Evolutionary conservation across 92 coral and sea anemone genomes (phyloP).

Genomic region (Parazoanthus darwini): DNA sequence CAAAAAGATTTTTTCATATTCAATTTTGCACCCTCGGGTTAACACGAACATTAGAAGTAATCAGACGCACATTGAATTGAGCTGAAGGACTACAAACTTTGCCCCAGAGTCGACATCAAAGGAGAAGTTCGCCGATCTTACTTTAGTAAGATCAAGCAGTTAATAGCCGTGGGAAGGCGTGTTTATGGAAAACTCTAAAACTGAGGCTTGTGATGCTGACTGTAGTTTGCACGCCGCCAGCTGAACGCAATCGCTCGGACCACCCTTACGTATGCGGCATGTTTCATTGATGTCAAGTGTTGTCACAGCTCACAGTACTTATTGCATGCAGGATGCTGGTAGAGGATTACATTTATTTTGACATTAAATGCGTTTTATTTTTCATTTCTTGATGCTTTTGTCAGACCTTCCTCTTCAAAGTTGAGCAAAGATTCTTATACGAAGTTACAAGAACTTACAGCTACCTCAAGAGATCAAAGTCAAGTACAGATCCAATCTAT

Average conservation of each 20-base stretch:
- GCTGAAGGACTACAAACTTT: not conserved
- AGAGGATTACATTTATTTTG: too few relatives aligned
- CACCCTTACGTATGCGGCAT: not conserved
- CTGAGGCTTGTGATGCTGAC: not conserved
- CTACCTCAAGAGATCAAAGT: too few relatives aligned
- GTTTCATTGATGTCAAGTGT: slow-evolving; percentile 7
- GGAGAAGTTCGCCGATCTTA: not conserved
- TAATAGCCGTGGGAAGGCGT: not conserved
- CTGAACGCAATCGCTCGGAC: not conserved
- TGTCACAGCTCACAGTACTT: slow-evolving; percentile 7
- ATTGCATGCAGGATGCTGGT: not conserved
- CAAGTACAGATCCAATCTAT: too few relatives aligned
- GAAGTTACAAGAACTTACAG: too few relatives aligned
- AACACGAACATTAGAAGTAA: not conserved
- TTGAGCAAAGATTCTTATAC: not conserved
- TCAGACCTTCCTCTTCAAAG: not conserved
- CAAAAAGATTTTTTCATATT: not conserved
- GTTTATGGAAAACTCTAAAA: not conserved
- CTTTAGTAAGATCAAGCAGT: not conserved
- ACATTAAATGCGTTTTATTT: not conserved
- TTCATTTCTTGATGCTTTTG: not conserved
- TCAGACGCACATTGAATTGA: not conserved
- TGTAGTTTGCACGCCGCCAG: not conserved
- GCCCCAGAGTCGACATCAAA: not conserved
- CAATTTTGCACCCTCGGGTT: not conserved